phyloP scores from a whole-genome alignment of 2,113 vertebrate genomes.

The Rhabdornis inornatus region DNA sequence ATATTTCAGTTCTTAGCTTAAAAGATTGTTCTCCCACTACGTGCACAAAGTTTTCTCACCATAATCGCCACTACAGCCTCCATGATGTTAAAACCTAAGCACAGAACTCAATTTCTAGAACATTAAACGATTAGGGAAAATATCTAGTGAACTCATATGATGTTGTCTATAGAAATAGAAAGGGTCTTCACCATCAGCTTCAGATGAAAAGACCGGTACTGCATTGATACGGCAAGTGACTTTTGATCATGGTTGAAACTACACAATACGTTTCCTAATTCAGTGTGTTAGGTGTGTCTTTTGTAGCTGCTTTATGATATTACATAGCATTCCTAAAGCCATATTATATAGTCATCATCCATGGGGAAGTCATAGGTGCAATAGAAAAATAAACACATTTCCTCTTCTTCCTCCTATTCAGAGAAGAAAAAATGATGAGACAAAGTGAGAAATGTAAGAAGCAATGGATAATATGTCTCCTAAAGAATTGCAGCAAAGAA shows the following conservation, averaged over 20 bases:
- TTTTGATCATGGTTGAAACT: neutral
- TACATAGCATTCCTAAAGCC: neutral
- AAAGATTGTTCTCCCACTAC: neutral
- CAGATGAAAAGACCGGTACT: neutral
- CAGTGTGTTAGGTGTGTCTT: neutral
- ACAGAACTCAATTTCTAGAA: neutral
- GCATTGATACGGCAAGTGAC: neutral
- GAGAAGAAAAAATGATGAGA: neutral
- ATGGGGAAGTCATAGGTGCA: neutral
- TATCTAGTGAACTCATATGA: neutral
- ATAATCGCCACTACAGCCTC: neutral
- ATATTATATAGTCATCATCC: neutral
- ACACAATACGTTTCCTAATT: neutral
- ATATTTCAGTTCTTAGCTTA: neutral
- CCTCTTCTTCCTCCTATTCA: neutral
- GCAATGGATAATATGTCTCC: neutral
- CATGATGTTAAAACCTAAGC: neutral
- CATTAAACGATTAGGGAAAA: neutral
- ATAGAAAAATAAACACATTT: neutral
- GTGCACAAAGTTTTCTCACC: neutral
- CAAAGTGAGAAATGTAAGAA: neutral
- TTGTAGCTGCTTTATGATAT: neutral
- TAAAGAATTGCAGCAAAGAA: neutral
- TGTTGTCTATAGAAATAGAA: neutral
- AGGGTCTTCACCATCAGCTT: neutral